These are phyloP conservation scores for Cyclophora punctaria DNA, from an alignment of 2,888 invertebrate genomes.

Conservation along the genomic window DNA sequence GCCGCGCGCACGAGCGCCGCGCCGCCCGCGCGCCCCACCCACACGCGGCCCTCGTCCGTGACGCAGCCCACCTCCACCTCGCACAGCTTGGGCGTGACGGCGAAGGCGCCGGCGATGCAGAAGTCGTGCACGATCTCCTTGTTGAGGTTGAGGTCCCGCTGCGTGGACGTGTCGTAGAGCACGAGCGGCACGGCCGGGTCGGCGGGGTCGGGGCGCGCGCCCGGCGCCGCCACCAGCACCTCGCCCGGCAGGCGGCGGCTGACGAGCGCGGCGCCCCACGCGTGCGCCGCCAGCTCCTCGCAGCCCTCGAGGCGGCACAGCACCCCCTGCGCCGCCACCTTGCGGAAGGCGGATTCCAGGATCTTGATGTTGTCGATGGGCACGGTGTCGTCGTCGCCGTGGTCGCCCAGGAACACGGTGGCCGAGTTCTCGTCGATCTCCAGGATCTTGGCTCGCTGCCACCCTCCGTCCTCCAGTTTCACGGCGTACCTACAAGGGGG, in stretches of 20 bases:
- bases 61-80: slow-evolving; percentile 68
- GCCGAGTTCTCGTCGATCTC: slow-evolving; percentile 67
- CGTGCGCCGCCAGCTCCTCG: slow-evolving; percentile 74
- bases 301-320: slow-evolving; percentile 81
- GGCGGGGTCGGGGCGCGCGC: slow-evolving; percentile 55
- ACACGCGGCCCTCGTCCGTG: slow-evolving; percentile 64
- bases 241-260: slow-evolving; percentile 61
- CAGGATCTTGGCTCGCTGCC: slow-evolving; percentile 75
- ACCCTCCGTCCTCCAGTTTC: slow-evolving; percentile 54
- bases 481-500: slow-evolving; percentile 53
- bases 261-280: slow-evolving; percentile 41
- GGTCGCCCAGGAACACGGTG: slow-evolving; percentile 82
- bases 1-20: slow-evolving; percentile 51
- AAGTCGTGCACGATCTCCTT: slow-evolving; percentile 72
- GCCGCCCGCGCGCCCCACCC: slow-evolving; percentile 60
- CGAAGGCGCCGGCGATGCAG: slow-evolving; percentile 53
- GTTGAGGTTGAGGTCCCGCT: slow-evolving; percentile 79
- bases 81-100: slow-evolving; percentile 54
- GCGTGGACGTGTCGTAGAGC: slow-evolving; percentile 79
- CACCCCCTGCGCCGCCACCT: slow-evolving; percentile 82
- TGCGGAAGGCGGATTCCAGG: slow-evolving; percentile 78
- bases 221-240: slow-evolving; percentile 74
- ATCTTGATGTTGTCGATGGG: slow-evolving; percentile 71
- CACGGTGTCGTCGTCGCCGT: slow-evolving; percentile 80
- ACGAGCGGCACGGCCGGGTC: slow-evolving; percentile 72